Evolutionary conservation across 2,113 vertebrate genomes (phyloP).

Genomic region (Rhinolophus ferrumequinum): DNA sequence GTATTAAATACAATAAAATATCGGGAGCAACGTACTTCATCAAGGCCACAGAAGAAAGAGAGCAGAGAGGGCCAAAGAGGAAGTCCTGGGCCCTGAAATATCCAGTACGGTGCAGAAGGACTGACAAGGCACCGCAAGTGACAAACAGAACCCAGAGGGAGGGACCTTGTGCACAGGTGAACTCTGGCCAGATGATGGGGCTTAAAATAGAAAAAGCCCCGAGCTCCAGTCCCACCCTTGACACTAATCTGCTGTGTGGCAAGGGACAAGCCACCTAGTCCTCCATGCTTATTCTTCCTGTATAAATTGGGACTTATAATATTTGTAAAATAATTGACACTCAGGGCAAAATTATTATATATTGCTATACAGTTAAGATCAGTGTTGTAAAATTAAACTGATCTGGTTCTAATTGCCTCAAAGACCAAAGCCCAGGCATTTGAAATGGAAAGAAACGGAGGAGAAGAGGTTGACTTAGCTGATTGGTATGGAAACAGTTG

Average conservation of each 20-base stretch:
- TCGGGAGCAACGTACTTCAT: background rate
- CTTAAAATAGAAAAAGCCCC: background rate
- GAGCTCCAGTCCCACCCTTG: background rate
- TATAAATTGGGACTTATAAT: conserved; percentile 20
- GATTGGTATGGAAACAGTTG: conserved; percentile 58
- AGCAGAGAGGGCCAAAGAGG: background rate
- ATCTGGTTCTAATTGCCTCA: conserved; percentile 50
- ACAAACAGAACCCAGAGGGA: background rate
- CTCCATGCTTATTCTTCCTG: conserved; percentile 51
- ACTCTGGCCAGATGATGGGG: background rate
- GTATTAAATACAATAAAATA: background rate
- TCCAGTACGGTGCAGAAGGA: background rate
- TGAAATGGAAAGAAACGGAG: conserved; percentile 25
- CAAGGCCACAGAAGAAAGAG: background rate
- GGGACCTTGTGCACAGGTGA: background rate
- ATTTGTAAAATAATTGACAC: conserved; percentile 60
- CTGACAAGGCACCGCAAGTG: background rate
- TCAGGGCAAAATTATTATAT: conserved; percentile 63
- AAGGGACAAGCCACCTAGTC: conserved; percentile 45
- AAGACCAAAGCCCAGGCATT: conserved; percentile 35
- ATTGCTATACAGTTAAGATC: conserved; percentile 52
- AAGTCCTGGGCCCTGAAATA: background rate
- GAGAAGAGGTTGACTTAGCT: conserved; percentile 25
- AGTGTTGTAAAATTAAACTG: conserved; percentile 65
- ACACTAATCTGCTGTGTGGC: background rate